Conservation (phyloP, 2,888 invertebrate species). For the Unio delphinus region DNA sequence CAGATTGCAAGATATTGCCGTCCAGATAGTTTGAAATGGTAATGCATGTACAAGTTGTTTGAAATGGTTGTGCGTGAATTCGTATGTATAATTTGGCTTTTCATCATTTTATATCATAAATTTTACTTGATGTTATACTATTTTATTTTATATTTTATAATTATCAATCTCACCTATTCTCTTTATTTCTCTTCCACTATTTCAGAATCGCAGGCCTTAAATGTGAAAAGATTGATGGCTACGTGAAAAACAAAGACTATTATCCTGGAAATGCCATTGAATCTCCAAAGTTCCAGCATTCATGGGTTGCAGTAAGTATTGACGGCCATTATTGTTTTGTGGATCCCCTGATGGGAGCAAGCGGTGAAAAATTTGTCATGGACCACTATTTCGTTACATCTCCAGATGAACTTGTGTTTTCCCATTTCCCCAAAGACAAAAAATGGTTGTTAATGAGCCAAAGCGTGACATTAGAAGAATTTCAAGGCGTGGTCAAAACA, state of each 20-base stretch:
- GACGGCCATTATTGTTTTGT: slow-evolving; percentile 53
- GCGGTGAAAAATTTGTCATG: slow-evolving; percentile 50
- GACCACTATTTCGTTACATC: slow-evolving; percentile 59
- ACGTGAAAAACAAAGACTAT: slow-evolving; percentile 52
- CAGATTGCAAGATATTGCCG: no score
- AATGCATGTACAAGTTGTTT: no score
- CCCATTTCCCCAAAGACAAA: slow-evolving; percentile 58
- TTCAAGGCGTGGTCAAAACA: slow-evolving; percentile 53
- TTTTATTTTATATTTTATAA: no score
- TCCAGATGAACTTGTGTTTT: slow-evolving; percentile 54
- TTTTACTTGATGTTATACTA: no score
- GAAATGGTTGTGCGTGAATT: no score
- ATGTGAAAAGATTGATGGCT: slow-evolving; percentile 55
- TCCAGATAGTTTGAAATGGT: no score
- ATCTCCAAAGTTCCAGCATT: slow-evolving; percentile 42
- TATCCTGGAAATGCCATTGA: slow-evolving; percentile 53
- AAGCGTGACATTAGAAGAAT: slow-evolving; percentile 34
- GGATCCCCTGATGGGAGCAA: slow-evolving; percentile 50
- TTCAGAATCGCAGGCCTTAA: slow-evolving; percentile 52
- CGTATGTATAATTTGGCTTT: no score
- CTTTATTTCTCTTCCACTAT: slow-evolving; percentile 1
- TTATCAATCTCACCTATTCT: no score
- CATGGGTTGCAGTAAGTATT: slow-evolving; percentile 55
- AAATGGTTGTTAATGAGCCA: slow-evolving; percentile 56
- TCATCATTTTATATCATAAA: no score